Conservation (phyloP, 2,113 vertebrate genomes). For the Gymnobelideus leadbeateri region DNA sequence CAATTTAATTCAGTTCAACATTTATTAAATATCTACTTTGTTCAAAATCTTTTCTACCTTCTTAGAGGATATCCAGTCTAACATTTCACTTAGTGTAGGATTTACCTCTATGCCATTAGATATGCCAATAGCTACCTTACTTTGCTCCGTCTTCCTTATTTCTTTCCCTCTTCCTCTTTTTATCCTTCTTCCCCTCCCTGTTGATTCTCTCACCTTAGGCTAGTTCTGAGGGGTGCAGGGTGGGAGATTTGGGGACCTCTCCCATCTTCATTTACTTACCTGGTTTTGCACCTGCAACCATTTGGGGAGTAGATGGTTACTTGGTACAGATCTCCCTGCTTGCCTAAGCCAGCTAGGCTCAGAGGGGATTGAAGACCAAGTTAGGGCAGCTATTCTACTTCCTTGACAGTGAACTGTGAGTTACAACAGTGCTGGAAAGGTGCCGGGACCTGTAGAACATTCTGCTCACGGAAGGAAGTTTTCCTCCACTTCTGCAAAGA, state of each 20-base stretch:
- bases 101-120: neutral
- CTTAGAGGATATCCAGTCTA: neutral
- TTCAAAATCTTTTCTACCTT: neutral
- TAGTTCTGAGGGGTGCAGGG: neutral
- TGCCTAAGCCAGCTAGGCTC: neutral
- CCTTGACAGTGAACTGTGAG: constrained; percentile 62
- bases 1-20: neutral
- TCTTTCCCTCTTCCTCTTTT: neutral
- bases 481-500: constrained; percentile 70
- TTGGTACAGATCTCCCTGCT: neutral
- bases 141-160: neutral
- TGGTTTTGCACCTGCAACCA: neutral
- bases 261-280: neutral
- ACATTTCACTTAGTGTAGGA: neutral
- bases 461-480: constrained; percentile 55
- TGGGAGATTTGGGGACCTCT: neutral
- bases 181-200: neutral
- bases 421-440: constrained; percentile 74
- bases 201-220: neutral
- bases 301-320: neutral
- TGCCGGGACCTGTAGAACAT: constrained; percentile 65
- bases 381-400: neutral
- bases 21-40: neutral
- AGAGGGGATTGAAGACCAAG: neutral
- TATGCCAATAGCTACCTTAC: neutral